Evolutionary conservation across 2,888 invertebrate species (phyloP).

Genomic region (Minunthozetes semirufus): DNA sequence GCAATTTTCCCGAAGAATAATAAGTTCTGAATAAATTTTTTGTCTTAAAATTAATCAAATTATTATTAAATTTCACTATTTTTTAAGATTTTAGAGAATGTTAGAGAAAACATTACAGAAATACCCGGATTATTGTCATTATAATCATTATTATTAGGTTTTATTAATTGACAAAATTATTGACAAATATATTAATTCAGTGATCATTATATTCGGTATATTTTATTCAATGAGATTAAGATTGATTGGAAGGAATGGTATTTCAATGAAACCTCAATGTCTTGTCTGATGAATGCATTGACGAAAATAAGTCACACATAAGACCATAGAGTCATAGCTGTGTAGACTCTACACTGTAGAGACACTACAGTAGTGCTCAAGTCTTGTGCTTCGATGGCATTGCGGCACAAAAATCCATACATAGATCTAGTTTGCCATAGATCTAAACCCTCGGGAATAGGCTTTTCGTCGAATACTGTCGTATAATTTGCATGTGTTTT

Average conservation of each 20-base stretch:
- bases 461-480: constrained; percentile 11
- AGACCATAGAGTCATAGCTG: background rate
- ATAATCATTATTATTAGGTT: too few species aligned
- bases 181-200: background rate
- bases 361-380: background rate
- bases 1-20: too few species aligned
- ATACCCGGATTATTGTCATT: too few species aligned
- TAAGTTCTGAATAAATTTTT: background rate
- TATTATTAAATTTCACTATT: too few species aligned
- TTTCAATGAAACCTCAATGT: constrained; percentile 1
- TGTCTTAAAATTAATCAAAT: too few species aligned
- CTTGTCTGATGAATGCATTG: background rate
- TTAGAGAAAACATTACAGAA: too few species aligned
- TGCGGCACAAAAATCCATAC: constrained; percentile 21
- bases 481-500: constrained; percentile 24
- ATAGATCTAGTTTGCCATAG: constrained; percentile 13
- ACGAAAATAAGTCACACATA: background rate
- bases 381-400: background rate
- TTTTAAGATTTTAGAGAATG: too few species aligned
- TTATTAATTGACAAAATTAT: too few species aligned
- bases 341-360: too few species aligned
- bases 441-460: background rate
- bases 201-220: background rate
- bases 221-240: background rate
- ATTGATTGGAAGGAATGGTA: background rate